Evolutionary conservation across 2,888 invertebrate genomes (phyloP).

Genomic region (Nasonovia ribisnigri): DNA sequence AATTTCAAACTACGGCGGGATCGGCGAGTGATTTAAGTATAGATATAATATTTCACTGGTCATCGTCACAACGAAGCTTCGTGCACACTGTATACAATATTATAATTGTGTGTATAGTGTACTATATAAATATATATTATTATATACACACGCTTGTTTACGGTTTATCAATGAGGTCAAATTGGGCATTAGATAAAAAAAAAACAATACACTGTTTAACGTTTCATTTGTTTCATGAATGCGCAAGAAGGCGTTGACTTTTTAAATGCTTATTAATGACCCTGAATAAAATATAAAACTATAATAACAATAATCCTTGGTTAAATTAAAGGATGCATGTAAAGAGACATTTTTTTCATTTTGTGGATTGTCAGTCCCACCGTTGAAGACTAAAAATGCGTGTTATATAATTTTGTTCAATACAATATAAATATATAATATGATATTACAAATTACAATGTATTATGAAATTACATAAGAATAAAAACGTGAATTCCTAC

Average conservation of each 20-base stretch:
- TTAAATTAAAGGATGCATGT: slow-evolving; percentile 9
- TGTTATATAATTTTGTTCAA: slow-evolving; percentile 32
- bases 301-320: slow-evolving; percentile 27
- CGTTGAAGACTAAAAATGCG: background rate
- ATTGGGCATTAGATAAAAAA: slow-evolving; percentile 1
- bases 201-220: slow-evolving; percentile 28
- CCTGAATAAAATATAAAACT: slow-evolving; percentile 40
- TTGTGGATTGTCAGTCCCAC: background rate
- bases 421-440: background rate
- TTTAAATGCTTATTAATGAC: slow-evolving; percentile 27
- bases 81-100: slow-evolving; percentile 4
- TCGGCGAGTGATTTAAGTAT: background rate
- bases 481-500: slow-evolving; percentile 13
- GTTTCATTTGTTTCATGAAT: slow-evolving; percentile 34
- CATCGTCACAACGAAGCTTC: background rate
- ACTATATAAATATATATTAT: background rate
- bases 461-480: slow-evolving; percentile 34
- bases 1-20: background rate
- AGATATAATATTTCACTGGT: background rate
- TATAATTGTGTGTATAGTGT: background rate
- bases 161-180: slow-evolving; percentile 49
- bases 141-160: slow-evolving; percentile 15
- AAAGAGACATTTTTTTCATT: background rate
- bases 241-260: slow-evolving; percentile 44
- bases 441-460: background rate